These are phyloP conservation scores for Scaptomyza pallida DNA, from an alignment of 1,140 invertebrate species.

Conservation along the genomic window DNA sequence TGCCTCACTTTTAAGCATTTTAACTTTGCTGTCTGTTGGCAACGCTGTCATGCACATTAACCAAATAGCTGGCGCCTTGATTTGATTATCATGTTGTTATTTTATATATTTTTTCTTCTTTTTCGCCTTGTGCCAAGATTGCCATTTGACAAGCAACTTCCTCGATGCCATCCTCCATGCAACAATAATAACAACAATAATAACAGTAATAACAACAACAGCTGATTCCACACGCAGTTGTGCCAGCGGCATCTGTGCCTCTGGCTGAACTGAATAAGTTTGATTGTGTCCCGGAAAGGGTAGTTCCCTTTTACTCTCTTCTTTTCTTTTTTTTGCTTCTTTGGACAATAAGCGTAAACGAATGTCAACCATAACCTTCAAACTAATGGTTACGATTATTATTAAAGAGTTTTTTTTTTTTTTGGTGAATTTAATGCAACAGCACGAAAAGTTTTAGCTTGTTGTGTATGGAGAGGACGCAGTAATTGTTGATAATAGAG, in stretches of 20 bases:
- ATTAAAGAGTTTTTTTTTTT: background rate
- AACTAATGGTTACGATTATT: background rate
- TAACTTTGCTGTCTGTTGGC: conserved; percentile 28
- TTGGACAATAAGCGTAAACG: conserved; percentile 12
- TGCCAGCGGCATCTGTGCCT: conserved; percentile 10
- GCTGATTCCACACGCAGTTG: conserved; percentile 21
- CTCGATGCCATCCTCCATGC: conserved; percentile 36
- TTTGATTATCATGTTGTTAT: conserved; percentile 75
- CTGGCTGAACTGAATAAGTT: conserved; percentile 10
- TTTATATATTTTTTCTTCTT: conserved; percentile 3
- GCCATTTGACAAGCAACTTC: conserved; percentile 76
- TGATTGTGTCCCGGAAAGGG: conserved; percentile 32
- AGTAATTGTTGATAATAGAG: no score
- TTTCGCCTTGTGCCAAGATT: conserved; percentile 41
- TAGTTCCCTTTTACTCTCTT: conserved; percentile 5
- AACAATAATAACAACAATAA: conserved; percentile 19
- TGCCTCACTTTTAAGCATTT: conserved; percentile 29
- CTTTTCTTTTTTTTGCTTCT: background rate
- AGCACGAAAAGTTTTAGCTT: no score
- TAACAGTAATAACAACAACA: conserved; percentile 5
- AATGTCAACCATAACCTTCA: conserved; percentile 2
- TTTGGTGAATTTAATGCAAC: background rate
- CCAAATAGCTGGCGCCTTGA: conserved; percentile 82
- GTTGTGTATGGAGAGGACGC: no score
- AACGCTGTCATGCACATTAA: conserved; percentile 78